Base-by-base conservation (phyloP, 2,113 vertebrate genomes). In the Equus przewalskii region DNA sequence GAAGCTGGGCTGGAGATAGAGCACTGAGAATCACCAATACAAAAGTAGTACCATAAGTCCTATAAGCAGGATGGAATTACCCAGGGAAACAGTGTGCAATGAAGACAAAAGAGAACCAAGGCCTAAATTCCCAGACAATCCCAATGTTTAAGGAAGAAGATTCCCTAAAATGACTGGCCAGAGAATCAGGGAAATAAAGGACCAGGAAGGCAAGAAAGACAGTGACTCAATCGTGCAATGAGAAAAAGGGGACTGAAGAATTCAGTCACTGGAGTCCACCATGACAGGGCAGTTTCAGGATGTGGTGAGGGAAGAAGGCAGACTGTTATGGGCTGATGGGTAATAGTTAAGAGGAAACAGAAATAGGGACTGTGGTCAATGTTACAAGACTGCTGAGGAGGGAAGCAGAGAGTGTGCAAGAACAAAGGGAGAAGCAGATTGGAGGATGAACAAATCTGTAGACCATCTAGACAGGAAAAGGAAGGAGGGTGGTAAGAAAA, bases 151-250 rank as follows among this genome's bases (percentile, higher is more conserved):
- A 95, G 70, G 56, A 87, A 86, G 21, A 72, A 21, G 24, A 78
- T 28, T 94, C n/a, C 65, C 51, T 75, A 56, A 88, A 78, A 84
- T 72, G 60, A 58, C 41, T 76, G 24, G n/a, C n/a, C 30, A 93
- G 54, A 91, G 41, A 95, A 96, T 44, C 24, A 84, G 49, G n/a
- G 16, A 58, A 75, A 91, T 58, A 36, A 84, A n/a, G 54, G 49
- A 62, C 36, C 36, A 51, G 46, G 65, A n/a, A 95, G 56, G 64
- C 30, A 88, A 56, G 76, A 72, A 86, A 79, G 58, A 92, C 28
- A 46, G 69, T 54, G n/a, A 89, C 21, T 81, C 28, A 67, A 81
- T 41, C 33, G 76, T 3, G 9, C 54, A 58, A 19, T 18, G 60
- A 79, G 60, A 95, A 92, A 9, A 54, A 46, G 24, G 12, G 14